These are phyloP conservation scores for Hycleus phaleratus DNA, from an alignment of 1,140 invertebrate species.

Conservation along the genomic window DNA sequence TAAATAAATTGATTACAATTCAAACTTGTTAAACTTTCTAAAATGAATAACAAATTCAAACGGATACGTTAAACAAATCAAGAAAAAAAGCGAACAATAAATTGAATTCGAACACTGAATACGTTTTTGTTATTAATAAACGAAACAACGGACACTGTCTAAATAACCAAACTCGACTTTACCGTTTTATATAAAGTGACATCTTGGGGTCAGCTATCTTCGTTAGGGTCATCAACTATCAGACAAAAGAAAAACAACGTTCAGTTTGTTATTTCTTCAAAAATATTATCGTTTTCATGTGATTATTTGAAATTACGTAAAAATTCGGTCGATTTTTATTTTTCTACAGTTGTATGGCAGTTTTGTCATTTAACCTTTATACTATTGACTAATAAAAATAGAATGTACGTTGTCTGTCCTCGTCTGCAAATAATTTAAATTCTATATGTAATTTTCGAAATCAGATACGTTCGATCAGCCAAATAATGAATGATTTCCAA, in stretches of 20 bases:
- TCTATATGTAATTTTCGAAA: too few species aligned
- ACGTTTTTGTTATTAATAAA: neutral
- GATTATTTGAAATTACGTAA: neutral
- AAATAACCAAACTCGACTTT: conserved; percentile 7
- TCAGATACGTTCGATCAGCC: too few species aligned
- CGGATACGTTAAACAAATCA: neutral
- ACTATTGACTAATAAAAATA: too few species aligned
- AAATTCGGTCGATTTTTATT: too few species aligned
- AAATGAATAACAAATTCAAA: neutral
- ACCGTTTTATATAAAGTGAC: conserved; percentile 25
- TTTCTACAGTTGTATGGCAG: too few species aligned
- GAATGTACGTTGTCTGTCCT: too few species aligned
- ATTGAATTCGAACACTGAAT: too few species aligned
- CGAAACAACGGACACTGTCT: neutral
- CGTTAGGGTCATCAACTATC: conserved; percentile 21
- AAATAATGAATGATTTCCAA: too few species aligned
- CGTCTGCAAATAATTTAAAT: too few species aligned
- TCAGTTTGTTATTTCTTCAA: conserved; percentile 5
- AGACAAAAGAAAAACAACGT: conserved; percentile 22
- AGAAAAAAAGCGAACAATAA: neutral
- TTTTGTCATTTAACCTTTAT: too few species aligned
- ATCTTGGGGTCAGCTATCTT: conserved; percentile 23
- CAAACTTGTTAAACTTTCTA: neutral
- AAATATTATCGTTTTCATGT: conserved; percentile 19
- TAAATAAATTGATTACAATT: neutral